Evolutionary conservation across 2,888 invertebrate species (phyloP).

Genomic region (Clanis bilineata): DNA sequence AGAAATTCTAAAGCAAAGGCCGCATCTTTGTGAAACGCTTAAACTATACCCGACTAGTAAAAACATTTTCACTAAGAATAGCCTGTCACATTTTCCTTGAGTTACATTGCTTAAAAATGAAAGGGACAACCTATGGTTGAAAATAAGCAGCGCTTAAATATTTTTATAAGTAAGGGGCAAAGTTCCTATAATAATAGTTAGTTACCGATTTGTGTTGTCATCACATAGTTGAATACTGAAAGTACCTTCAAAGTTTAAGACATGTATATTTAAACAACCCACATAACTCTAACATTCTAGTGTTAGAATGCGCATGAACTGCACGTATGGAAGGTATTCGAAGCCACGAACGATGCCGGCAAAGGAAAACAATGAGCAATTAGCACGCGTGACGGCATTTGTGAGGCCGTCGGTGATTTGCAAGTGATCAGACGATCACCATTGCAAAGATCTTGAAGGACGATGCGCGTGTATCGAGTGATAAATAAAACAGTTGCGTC

Average conservation of each 20-base stretch:
- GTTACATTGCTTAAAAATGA: no score
- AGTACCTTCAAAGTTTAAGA: background rate
- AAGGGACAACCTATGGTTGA: no score
- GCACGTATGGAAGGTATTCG: background rate
- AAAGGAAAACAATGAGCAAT: conserved; percentile 7
- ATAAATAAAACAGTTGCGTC: conserved; percentile 6
- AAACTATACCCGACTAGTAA: no score
- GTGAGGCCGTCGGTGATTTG: background rate
- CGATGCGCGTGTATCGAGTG: background rate
- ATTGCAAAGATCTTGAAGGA: background rate
- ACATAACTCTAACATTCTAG: background rate
- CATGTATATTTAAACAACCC: background rate
- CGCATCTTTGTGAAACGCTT: no score
- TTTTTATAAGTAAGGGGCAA: no score
- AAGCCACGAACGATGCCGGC: background rate
- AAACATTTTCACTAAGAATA: no score
- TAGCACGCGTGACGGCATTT: conserved; percentile 13
- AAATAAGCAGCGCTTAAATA: no score
- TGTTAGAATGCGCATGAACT: background rate
- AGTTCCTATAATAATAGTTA: no score
- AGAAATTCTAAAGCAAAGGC: no score
- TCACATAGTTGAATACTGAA: no score
- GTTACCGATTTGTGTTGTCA: no score
- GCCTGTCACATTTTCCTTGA: no score
- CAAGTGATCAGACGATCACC: conserved; percentile 5